Evolutionary conservation across 1,140 invertebrate genomes (phyloP).

Genomic region (Nephila pilipes): DNA sequence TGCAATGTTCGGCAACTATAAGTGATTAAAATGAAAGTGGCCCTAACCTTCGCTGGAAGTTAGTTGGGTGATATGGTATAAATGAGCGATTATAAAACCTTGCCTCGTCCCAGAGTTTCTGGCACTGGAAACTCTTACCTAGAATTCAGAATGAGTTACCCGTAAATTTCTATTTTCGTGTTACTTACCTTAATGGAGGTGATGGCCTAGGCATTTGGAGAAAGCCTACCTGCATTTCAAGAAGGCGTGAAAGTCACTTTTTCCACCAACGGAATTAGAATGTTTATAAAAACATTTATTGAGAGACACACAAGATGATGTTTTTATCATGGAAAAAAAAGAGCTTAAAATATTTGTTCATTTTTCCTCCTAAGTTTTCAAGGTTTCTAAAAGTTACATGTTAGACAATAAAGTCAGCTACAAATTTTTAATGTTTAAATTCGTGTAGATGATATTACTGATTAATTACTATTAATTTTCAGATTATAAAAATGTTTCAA

Average conservation of each 20-base stretch:
- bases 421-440: too few species aligned
- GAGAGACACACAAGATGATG: too few species aligned
- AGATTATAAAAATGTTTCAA: too few species aligned
- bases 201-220: not conserved
- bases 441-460: too few species aligned
- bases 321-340: too few species aligned
- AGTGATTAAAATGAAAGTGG: constrained; percentile 44
- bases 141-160: constrained; percentile 52
- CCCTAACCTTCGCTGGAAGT: not conserved
- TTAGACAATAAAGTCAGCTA: too few species aligned
- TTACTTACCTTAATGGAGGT: constrained; percentile 58
- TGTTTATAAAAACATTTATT: too few species aligned
- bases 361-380: too few species aligned
- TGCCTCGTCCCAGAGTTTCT: constrained; percentile 45
- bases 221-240: constrained; percentile 36
- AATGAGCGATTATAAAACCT: constrained; percentile 62
- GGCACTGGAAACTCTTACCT: constrained; percentile 19
- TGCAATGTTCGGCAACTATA: not conserved
- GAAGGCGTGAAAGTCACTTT: not conserved
- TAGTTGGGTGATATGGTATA: not conserved
- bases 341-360: too few species aligned
- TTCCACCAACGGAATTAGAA: not conserved
- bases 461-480: too few species aligned
- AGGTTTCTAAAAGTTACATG: too few species aligned
- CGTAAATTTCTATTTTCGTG: constrained; percentile 57